phyloP scores from a whole-genome alignment of 2,113 vertebrate genomes.

The Ptyas mucosa region DNA sequence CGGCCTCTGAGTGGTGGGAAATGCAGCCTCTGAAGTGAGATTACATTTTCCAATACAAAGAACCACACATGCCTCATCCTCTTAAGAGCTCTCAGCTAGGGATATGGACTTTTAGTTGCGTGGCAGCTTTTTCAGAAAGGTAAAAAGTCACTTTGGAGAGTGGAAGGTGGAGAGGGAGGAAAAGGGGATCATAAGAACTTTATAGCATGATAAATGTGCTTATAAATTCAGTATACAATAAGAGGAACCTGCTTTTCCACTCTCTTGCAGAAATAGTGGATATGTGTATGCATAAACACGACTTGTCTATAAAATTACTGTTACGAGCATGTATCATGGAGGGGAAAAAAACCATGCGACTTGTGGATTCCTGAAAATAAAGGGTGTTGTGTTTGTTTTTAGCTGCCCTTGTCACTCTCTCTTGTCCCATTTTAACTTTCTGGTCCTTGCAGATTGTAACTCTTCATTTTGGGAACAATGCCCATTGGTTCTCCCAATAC shows the following conservation, averaged over 20 bases:
- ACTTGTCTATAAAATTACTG: neutral
- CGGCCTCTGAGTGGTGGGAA: neutral
- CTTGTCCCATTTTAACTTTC: neutral
- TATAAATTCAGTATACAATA: neutral
- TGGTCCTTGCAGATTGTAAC: neutral
- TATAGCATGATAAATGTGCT: neutral
- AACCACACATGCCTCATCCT: neutral
- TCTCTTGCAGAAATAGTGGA: neutral
- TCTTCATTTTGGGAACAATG: constrained; percentile 8
- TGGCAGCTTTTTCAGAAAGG: neutral
- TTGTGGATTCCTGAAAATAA: neutral
- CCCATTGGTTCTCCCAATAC: constrained; percentile 15
- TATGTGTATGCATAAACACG: neutral
- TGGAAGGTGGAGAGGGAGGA: neutral
- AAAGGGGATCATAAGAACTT: neutral
- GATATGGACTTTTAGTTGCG: neutral
- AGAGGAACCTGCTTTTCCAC: neutral
- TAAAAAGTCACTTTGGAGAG: neutral
- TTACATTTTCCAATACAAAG: neutral
- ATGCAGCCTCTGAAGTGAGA: neutral
- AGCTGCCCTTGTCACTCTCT: too few relatives aligned
- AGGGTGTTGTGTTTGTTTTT: too few relatives aligned
- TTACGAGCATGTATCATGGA: neutral
- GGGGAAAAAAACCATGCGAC: neutral
- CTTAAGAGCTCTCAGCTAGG: neutral